Evolutionary conservation across 64 coral and sea anemone genomes (phyloP), one percentile per base, ranked within the genome.

Genomic region (Actinia tenebrosa): DNA sequence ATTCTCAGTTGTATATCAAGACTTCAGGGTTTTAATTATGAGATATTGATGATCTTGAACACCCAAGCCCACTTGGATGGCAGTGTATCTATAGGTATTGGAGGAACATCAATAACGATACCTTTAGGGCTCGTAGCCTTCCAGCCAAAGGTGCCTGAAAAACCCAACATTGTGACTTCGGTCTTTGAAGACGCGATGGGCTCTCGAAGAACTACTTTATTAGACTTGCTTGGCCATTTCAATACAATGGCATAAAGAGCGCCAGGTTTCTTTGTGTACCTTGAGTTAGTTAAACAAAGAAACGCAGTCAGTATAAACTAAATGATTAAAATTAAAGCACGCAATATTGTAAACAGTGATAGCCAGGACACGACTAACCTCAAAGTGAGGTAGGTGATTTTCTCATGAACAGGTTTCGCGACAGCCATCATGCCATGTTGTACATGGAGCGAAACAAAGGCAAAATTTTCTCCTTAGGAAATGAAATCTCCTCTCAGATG

Each of bases 51-150:
- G 16, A 94, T 80, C 81, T 91, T 94, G 15, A 94, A 85, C 77
- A 94, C 93, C 89, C 93, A 94, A 17, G 93, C 93, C 89, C 80
- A 94, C 45, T 91, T 59, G 3, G 92, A 90, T 18, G 92, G 92
- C 11, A 94, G 30, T 52, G 87, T 89, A 25, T 87, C 63, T 4
- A 89, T 23, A 26, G 82, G 3, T 27, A 84, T 7, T 71, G 78
- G 78, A 15, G 88, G 80, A 17, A 84, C 50, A 60, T 47, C n/a
- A 5, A 89, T 84, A 10, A 83, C 43, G 81, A 89, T 83, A 60
- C 80, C 88, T 89, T 78, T 64, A 14, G 60, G 82, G 3, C 0
- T 14, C 16, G 43, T 55, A 22, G 80, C n/a, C 22, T 50, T 84
- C 88, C 80, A 84, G 17, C 52, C 45, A 37, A 89, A 84, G 7